Evolutionary conservation across 23 tunicate species (phyloP), one percentile per base, ranked within the genome.

Genomic region (Trididemnum miniatum): DNA sequence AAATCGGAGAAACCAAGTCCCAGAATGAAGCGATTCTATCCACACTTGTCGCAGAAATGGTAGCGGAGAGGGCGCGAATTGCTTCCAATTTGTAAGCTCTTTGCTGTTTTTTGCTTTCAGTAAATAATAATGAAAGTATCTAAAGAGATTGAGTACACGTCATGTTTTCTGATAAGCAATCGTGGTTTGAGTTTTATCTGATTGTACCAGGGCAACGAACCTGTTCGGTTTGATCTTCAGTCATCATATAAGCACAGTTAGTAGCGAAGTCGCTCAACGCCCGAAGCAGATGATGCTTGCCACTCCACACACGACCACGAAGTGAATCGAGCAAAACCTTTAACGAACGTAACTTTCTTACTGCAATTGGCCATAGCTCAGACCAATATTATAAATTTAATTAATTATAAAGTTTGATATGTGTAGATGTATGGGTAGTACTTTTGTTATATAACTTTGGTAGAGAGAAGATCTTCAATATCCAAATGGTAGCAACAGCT

Each of bases 231-330:
- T 67, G 75, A 9, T 33, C n/a, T 31, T 67, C 38, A 32, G 22
- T 67, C 38, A 67, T 31, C 38, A 67, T 3, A 3, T 31, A 24
- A 31, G 75, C 37, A 71, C 93, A 88, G 50, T 88, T 85, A 52
- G 62, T 80, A 0, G 83, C 39, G 7, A 88, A 75, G 35, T 83
- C 79, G 1, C 86, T 50, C 59, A 90, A 33, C 0, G 96, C 90
- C 2, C 35, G 72, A 35, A 90, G 37, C 54, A 90, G 72, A n/a
- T 85, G 74, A 2, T 80, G 36, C 71, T 90, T 90, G 20, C 96
- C 96, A 37, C 75, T 90, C 96, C 96, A 90, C 31, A 80, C 51
- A 0, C 91, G 72, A 36, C 91, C 97, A 72, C 84, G 85, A 44
- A 86, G 65, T 1, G 84, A 82, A 22, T 60, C 63, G n/a, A 82